phyloP scores from a whole-genome alignment of 1,140 invertebrate species.

The Archivesica marissinica region DNA sequence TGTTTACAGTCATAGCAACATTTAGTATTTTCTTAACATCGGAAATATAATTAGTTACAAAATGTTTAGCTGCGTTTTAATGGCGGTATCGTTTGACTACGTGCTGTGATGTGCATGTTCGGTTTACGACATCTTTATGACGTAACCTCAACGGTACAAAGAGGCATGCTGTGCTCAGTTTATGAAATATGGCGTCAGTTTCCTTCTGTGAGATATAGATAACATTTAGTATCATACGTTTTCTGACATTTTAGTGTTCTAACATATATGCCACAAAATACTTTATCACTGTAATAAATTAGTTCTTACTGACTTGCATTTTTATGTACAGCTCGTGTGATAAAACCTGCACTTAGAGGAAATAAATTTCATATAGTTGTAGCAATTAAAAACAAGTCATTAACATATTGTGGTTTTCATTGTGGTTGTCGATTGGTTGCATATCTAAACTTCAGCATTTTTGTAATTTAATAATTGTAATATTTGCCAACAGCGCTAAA shows the following conservation, averaged over 20 bases:
- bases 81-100: constrained; percentile 10
- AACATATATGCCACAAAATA: not conserved
- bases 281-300: constrained; percentile 22
- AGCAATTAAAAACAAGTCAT: no score
- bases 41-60: no score
- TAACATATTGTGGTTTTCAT: no score
- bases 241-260: not conserved
- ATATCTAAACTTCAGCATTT: no score
- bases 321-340: not conserved
- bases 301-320: not conserved
- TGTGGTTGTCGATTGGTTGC: no score
- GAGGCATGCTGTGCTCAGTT: not conserved
- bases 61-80: no score
- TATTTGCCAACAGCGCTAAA: no score
- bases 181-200: constrained; percentile 12
- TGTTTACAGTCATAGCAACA: no score
- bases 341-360: constrained; percentile 38
- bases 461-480: no score
- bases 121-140: constrained; percentile 27
- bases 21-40: no score
- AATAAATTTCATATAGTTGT: no score
- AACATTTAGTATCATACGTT: constrained; percentile 9
- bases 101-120: not conserved
- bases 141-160: not conserved
- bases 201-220: constrained; percentile 3